phyloP scores from a whole-genome alignment of 2,888 invertebrate species.

The Helicoverpa assulta region DNA sequence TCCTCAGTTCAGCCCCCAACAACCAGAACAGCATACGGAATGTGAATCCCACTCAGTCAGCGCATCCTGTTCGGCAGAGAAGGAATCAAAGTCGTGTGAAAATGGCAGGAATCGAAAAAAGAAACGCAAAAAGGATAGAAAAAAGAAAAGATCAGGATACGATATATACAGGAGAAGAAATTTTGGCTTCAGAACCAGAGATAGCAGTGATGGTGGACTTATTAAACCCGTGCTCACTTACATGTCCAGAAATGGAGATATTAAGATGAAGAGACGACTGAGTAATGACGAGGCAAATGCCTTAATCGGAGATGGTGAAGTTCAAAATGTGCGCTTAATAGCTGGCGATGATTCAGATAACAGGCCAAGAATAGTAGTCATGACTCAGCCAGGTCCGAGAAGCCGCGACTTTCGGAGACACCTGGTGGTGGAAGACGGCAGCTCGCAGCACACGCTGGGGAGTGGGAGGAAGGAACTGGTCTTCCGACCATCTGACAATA shows the following conservation, averaged over 20 bases:
- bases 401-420: constrained; percentile 19
- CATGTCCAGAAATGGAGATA: constrained; percentile 64
- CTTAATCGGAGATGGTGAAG: constrained; percentile 57
- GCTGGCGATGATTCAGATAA: constrained; percentile 57
- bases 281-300: constrained; percentile 71
- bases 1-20: constrained; percentile 3
- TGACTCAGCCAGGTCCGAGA: constrained; percentile 45
- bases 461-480: constrained; percentile 75
- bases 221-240: constrained; percentile 67
- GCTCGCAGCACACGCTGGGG: constrained; percentile 52
- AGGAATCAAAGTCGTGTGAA: constrained; percentile 20
- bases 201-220: constrained; percentile 45
- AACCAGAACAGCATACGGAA: constrained; percentile 2
- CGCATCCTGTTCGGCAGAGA: constrained; percentile 27
- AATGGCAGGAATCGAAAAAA: constrained; percentile 1
- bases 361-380: constrained; percentile 56
- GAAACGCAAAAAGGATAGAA: constrained; percentile 27
- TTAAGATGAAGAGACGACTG: constrained; percentile 73
- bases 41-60: constrained; percentile 8
- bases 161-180: constrained; percentile 50
- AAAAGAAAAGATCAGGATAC: constrained; percentile 23
- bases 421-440: constrained; percentile 57
- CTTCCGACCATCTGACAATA: constrained; percentile 73
- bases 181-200: constrained; percentile 24
- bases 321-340: constrained; percentile 57